These are phyloP conservation scores for Campylorhamphus procurvoides DNA, from an alignment of 2,113 vertebrate species.

Conservation along the genomic window DNA sequence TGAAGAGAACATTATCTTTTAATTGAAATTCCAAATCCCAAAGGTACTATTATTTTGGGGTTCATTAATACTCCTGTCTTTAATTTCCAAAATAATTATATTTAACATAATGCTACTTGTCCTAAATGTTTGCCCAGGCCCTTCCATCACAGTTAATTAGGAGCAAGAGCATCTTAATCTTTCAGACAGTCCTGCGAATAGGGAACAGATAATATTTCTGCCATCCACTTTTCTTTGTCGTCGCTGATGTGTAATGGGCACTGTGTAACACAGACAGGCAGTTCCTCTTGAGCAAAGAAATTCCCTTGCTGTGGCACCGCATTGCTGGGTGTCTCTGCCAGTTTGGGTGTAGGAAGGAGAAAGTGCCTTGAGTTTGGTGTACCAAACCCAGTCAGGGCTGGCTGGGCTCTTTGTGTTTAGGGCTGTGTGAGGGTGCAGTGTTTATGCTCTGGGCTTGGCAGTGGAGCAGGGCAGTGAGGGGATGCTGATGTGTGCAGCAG, in stretches of 20 bases:
- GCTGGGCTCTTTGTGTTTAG: neutral
- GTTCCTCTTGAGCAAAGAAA: neutral
- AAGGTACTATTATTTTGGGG: neutral
- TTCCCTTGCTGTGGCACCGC: neutral
- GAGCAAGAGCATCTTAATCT: neutral
- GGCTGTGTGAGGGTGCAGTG: neutral
- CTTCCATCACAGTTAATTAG: neutral
- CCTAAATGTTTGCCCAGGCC: neutral
- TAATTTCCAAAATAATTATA: conserved; percentile 10
- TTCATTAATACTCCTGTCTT: conserved; percentile 14
- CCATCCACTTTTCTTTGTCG: neutral
- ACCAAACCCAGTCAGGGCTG: no score
- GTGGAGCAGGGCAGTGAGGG: neutral
- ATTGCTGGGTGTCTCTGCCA: neutral
- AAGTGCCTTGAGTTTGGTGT: neutral
- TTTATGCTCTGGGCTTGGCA: neutral
- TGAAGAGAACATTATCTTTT: neutral
- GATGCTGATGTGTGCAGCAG: neutral
- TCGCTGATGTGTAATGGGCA: neutral
- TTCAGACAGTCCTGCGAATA: neutral
- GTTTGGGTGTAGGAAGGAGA: neutral
- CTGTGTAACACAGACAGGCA: neutral
- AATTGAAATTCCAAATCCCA: neutral
- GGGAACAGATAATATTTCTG: neutral
- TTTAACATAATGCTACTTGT: neutral